Evolutionary conservation across 2,797 vertebrate genomes (phyloP), one percentile per base, ranked within the genome.

Genomic region (Vipera ursinii): DNA sequence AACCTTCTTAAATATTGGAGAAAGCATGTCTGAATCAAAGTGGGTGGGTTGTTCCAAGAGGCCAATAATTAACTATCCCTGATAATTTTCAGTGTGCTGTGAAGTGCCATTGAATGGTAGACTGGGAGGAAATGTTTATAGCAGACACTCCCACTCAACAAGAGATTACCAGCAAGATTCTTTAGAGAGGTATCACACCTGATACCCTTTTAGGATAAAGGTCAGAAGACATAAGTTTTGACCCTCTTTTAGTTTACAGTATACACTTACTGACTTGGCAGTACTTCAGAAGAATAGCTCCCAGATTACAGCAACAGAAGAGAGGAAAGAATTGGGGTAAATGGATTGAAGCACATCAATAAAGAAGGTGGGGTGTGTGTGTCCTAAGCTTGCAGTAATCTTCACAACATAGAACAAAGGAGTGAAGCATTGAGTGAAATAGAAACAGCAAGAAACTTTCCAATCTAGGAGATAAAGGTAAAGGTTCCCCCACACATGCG

Each of bases 91-190:
- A 97, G 95, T 96, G 94, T 97, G 95, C 95, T 97, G 97, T 97
- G 96, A 97, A 97, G 96, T 97, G 96, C 95, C 95, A 97, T 96
- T 97, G 97, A 97, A 97, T 97, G 95, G 94, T 95, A 97, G 96
- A 96, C 96, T 96, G 96, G 95, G 96, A 97, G 97, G 96, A 97
- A 97, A 97, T 96, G 96, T 96, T 96, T 96, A 95, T 95, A 95
- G 94, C 95, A 95, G 96, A 96, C 97, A 97, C 96, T 96, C 96
- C 97, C 96, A 96, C 96, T 95, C 95, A 91, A 0, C 0, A 94
- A 93, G 94, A 97, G 96, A 97, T 97, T 97, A 97, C 96, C 93
- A 20, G 96, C 94, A 93, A 93, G 95, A 91, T 96, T 96, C 96
- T 96, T 96, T 95, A 94, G 95, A 96, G 96, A 96, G 69, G 94